Base-by-base conservation (phyloP, 2,888 invertebrate species). In the Lagria hirta region DNA sequence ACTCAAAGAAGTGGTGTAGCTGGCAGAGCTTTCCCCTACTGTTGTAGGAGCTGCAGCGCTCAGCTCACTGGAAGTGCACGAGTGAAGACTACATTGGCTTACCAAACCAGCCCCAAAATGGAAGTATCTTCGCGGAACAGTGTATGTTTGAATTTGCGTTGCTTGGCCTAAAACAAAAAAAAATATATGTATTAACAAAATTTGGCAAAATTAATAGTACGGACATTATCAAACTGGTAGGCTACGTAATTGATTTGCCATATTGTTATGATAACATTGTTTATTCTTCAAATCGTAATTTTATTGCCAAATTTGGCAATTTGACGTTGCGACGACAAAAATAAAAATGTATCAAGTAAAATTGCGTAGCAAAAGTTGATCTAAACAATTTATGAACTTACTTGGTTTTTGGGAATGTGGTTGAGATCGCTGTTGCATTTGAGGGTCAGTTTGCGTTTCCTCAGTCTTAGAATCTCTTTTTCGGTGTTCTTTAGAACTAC, bases 1-100 rank as follows among this genome's bases (percentile, higher is more conserved):
- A 64, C 90, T 91, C 7, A 90, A 73, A 0, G 89, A 90, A 7
- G 89, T 90, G 12, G 88, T 88, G 62, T 90, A 90, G 26, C 88
- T 88, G 3, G 82, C 84, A 21, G 87, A 86, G 58, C 84, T 86
- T 22, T 84, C 86, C 29, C 79, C 80, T 1, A 74, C 62, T 1
- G 70, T 71, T 1, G 75, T 75, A 1, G 74, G 79, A 1, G 75
- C 78, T 0, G 78, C 78, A 1, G 81, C 83, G 24, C 84, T 86
- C 29, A 81, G 71, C 45, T 83, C 83, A 62, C 87, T 89, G 1
- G 88, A 86, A 0, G 87, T 86, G 61, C 87, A 88, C 0, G 89
- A 89, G 61, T 89, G 89, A 38, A 90, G 72, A 66, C 89, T 90
- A 62, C 86, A 86, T 58, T 86, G 86, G 61, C 86, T 86, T 1